Evolutionary conservation across 2,888 invertebrate species (phyloP), one percentile per base, ranked within the genome.

Genomic region (Apodemia mormo): DNA sequence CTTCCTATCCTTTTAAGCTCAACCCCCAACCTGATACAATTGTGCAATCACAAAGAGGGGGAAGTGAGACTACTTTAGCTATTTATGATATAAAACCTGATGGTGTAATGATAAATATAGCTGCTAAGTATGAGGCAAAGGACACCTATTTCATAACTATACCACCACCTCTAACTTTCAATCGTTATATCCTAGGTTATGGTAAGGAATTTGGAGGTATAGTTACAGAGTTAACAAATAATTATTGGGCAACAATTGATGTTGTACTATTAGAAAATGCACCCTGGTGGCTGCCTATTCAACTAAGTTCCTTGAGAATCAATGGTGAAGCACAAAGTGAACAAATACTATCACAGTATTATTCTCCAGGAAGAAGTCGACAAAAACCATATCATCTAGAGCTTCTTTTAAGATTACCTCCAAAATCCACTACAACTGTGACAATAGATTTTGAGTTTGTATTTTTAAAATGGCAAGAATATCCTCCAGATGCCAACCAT

Each of bases 401-500:
- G 87, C 88, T 98, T 37, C 94, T 97, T 1, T 89, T 99, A 64
- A 94, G 94, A 75, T 86, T 99, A 71, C 98, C 98, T 9, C 94
- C 98, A 0, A 95, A 95, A 75, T 96, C 98, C 0, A 95, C 96
- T 7, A 97, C 97, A 0, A 95, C 96, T 74, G 94, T 99, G 68
- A 96, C 96, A 9, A 95, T 98, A 75, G 96, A 98, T 82, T 98
- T 99, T 90, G 98, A 99, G 86, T 97, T 97, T 89, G 96, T 98
- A n/a, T 98, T 99, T 83, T 94, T 99, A 6, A 99, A 99, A 90
- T 99, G 99, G 98, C 97, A 98, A 80, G 99, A 99, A 86, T 99
- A 99, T 90, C 99, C 99, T 14, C 99, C 99, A 0, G 99, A 99
- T 95, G 99, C 99, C 0, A 99, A 99, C 93, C 99, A 99, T 90